These are phyloP conservation scores for Galerucella calmariensis DNA, from an alignment of 2,888 invertebrate species.

Conservation along the genomic window DNA sequence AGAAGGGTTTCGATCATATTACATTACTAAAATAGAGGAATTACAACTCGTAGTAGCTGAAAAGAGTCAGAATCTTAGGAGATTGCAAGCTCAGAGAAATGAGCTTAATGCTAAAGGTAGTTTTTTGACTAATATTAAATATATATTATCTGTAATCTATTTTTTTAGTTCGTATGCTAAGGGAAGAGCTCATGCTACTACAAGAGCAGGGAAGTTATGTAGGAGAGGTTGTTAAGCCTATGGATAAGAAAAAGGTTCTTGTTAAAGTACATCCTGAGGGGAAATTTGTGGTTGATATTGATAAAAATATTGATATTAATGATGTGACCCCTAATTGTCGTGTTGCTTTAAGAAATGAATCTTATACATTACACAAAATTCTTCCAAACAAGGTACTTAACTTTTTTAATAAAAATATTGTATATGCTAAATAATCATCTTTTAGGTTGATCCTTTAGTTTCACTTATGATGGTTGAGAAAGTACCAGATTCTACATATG, in stretches of 20 bases:
- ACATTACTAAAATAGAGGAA: slow-evolving; percentile 98
- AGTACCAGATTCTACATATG: slow-evolving; percentile 99
- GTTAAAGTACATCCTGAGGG: slow-evolving; percentile 99
- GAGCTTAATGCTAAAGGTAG: slow-evolving; percentile 97
- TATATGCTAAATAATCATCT: background rate
- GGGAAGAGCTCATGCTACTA: slow-evolving; percentile 95
- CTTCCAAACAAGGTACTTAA: slow-evolving; percentile 88
- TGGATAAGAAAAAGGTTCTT: slow-evolving; percentile 99
- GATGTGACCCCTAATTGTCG: slow-evolving; percentile 97
- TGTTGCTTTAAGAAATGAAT: slow-evolving; percentile 97
- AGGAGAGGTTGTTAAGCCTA: slow-evolving; percentile 98
- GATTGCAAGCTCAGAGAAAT: slow-evolving; percentile 97
- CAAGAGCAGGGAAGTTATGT: slow-evolving; percentile 99
- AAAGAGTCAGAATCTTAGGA: slow-evolving; percentile 95
- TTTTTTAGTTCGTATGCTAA: slow-evolving; percentile 88
- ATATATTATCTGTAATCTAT: background rate
- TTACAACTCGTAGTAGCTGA: slow-evolving; percentile 95
- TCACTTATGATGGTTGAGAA: slow-evolving; percentile 99
- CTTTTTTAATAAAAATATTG: background rate
- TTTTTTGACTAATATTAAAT: background rate
- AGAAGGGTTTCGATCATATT: slow-evolving; percentile 95
- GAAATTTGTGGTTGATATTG: slow-evolving; percentile 98
- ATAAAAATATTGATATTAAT: slow-evolving; percentile 98
- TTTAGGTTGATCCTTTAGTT: slow-evolving; percentile 93
- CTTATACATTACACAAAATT: slow-evolving; percentile 98